Evolutionary conservation across 2,797 vertebrate species (phyloP).

Genomic region (Pteronotus mesoamericanus): DNA sequence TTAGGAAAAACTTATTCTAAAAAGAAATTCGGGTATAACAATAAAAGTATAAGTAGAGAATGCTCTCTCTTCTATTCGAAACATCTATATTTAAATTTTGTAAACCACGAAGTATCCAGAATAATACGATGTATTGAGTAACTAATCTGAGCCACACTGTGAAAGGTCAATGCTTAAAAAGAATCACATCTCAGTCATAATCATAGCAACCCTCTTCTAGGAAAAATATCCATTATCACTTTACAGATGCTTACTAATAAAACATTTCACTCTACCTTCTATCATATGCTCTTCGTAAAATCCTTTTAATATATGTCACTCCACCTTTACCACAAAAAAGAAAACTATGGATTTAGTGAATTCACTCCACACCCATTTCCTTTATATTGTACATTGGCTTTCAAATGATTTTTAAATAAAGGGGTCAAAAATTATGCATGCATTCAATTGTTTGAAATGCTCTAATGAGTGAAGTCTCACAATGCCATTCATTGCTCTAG

Average conservation of each 20-base stretch:
- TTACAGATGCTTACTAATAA: background rate
- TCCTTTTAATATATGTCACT: background rate
- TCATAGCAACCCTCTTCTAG: background rate
- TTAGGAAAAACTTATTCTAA: background rate
- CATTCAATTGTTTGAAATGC: slow-evolving; percentile 29
- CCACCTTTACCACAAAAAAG: background rate
- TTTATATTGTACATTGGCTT: background rate
- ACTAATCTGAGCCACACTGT: background rate
- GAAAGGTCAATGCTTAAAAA: background rate
- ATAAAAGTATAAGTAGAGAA: background rate
- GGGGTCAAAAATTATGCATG: background rate
- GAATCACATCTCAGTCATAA: background rate
- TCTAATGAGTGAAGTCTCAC: background rate
- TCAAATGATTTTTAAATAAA: slow-evolving; percentile 27
- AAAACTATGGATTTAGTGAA: background rate
- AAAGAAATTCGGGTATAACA: background rate
- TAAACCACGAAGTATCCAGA: background rate
- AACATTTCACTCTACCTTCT: background rate
- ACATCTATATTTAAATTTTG: background rate
- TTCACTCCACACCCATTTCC: background rate
- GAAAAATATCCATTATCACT: background rate
- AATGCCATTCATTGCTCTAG: background rate
- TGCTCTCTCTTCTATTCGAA: background rate
- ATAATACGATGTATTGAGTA: background rate
- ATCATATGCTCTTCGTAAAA: background rate